A percentile compares a stretch with the other conserved stretches of the same genome.
phyloP scores from a whole-genome alignment of 2,888 invertebrate species.

The Pristionchus arcanus region DNA sequence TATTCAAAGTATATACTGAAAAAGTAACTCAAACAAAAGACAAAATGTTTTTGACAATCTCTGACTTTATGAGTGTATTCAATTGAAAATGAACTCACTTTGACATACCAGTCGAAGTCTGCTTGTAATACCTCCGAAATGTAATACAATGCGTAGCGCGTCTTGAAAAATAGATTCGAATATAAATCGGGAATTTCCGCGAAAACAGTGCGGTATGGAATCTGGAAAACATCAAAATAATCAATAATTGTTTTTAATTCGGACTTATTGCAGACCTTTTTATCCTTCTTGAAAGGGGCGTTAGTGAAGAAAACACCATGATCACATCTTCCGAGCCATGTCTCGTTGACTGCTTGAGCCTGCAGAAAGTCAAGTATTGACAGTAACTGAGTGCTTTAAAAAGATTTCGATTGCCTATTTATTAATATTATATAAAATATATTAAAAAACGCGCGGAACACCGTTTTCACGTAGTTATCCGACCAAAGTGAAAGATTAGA shows the following conservation, averaged over 20 bases:
- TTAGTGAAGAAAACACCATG: slow-evolving; percentile 48
- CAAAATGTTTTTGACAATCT: no score
- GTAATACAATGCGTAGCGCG: slow-evolving; percentile 67
- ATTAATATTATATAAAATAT: background rate
- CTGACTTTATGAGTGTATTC: no score
- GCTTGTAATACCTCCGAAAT: slow-evolving; percentile 62
- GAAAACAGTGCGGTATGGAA: slow-evolving; percentile 72
- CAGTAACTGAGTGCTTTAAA: no score
- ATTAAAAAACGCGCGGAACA: no score
- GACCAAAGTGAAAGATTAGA: no score
- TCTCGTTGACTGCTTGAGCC: slow-evolving; percentile 42
- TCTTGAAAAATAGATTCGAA: slow-evolving; percentile 69
- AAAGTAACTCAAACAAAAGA: background rate
- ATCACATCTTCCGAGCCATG: slow-evolving; percentile 40
- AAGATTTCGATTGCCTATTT: no score
- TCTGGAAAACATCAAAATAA: background rate
- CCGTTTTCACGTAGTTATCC: no score
- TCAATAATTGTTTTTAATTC: no score
- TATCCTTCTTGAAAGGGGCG: background rate
- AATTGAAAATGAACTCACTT: slow-evolving; percentile 59
- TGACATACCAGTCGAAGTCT: slow-evolving; percentile 73
- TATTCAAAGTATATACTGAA: no score
- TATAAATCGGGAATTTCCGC: slow-evolving; percentile 66
- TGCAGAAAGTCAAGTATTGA: background rate
- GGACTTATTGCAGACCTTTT: background rate